Conservation (phyloP, 2,888 invertebrate species). For the Augiades crinisus region DNA sequence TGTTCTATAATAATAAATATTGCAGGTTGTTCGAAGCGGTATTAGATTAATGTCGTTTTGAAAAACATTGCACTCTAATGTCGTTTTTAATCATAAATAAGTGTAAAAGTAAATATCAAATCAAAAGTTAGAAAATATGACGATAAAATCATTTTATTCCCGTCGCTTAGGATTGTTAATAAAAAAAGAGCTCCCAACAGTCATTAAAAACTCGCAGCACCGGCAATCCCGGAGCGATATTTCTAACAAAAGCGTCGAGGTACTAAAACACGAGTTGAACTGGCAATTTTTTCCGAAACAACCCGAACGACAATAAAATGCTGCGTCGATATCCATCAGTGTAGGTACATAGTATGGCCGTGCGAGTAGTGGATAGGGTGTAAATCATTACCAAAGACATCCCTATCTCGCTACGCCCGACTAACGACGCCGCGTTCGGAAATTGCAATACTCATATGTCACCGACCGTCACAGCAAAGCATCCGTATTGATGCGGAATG, state of each 20-base stretch:
- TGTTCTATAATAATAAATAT: too few species aligned
- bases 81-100: too few species aligned
- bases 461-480: conserved; percentile 55
- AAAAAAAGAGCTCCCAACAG: conserved; percentile 15
- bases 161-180: conserved; percentile 21
- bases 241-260: conserved; percentile 25
- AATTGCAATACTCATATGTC: conserved; percentile 75
- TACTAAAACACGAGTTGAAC: conserved; percentile 27
- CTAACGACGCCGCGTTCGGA: conserved; percentile 65
- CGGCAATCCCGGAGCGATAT: conserved; percentile 25
- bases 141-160: not conserved
- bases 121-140: not conserved
- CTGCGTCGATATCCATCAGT: conserved; percentile 46
- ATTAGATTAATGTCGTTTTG: too few species aligned
- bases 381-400: conserved; percentile 53
- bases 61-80: too few species aligned
- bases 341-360: conserved; percentile 46
- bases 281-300: conserved; percentile 21
- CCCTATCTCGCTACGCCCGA: conserved; percentile 34
- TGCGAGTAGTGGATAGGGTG: conserved; percentile 49
- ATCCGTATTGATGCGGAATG: conserved; percentile 53
- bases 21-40: too few species aligned
- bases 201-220: conserved; percentile 22
- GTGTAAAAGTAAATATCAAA: not conserved
- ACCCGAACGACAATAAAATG: conserved; percentile 24